Conservation (phyloP, 2,797 vertebrate genomes). For the Pithecia hirsuta region DNA sequence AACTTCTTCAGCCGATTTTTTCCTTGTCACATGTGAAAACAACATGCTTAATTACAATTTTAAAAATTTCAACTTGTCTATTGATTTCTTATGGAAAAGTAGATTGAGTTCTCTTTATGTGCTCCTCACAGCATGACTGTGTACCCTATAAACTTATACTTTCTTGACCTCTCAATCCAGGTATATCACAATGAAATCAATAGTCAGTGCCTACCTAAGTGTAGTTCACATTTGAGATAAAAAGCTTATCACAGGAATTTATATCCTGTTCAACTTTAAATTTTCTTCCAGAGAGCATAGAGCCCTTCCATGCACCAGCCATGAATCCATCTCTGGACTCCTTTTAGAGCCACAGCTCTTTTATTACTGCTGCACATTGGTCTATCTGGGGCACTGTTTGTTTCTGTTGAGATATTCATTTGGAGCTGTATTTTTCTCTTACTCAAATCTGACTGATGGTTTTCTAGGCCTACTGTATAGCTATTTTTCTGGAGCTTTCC, state of each 20-base stretch:
- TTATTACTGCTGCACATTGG: background rate
- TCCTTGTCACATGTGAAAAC: conserved; percentile 19
- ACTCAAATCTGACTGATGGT: background rate
- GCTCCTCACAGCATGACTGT: background rate
- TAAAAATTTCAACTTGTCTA: background rate
- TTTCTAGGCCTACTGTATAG: background rate
- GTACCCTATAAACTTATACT: background rate
- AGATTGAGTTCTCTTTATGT: background rate
- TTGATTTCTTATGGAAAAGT: conserved; percentile 3
- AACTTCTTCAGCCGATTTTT: background rate
- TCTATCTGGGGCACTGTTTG: background rate
- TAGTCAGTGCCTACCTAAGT: background rate
- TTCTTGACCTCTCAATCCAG: background rate
- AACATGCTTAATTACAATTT: background rate
- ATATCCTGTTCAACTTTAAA: background rate
- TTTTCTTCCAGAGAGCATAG: background rate
- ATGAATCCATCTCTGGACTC: background rate
- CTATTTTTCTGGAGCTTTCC: background rate
- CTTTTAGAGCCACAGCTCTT: background rate
- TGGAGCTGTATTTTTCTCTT: background rate
- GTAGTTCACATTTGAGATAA: background rate
- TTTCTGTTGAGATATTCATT: background rate
- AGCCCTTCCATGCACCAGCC: background rate
- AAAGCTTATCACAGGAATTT: background rate
- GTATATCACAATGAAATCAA: background rate